phyloP scores from a whole-genome alignment of 2,888 invertebrate genomes.

The Pasiphila rectangulata region DNA sequence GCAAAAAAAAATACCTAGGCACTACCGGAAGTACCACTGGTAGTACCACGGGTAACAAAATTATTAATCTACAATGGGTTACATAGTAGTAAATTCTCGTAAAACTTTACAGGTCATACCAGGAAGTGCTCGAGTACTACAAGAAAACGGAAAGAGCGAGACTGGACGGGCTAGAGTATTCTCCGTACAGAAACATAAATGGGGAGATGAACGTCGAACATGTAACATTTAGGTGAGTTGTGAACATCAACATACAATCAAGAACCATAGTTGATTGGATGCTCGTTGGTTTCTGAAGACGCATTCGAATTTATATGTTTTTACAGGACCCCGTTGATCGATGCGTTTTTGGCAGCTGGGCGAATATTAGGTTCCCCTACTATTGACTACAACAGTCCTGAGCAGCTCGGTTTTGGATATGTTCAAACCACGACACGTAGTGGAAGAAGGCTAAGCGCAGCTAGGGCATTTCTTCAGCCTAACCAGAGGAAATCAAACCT shows the following conservation, averaged over 20 bases:
- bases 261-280: background rate
- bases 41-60: too few species aligned
- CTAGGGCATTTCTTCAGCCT: constrained; percentile 81
- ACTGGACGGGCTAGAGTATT: constrained; percentile 59
- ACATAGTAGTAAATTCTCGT: too few species aligned
- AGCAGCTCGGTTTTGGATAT: constrained; percentile 79
- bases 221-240: constrained; percentile 61
- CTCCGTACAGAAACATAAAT: constrained; percentile 73
- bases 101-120: constrained; percentile 82
- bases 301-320: too few species aligned
- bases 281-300: too few species aligned
- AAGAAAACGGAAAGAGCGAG: constrained; percentile 78
- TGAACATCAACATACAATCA: background rate
- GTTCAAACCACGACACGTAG: constrained; percentile 82
- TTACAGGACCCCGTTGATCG: constrained; percentile 72
- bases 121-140: constrained; percentile 80
- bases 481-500: constrained; percentile 77
- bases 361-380: constrained; percentile 82
- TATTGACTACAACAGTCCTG: constrained; percentile 84
- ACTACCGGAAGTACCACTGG: too few species aligned
- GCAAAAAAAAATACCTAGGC: too few species aligned
- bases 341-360: constrained; percentile 83
- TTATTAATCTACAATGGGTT: too few species aligned
- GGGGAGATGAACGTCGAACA: constrained; percentile 83
- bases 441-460: constrained; percentile 81